Evolutionary conservation across 2,113 vertebrate species (phyloP).

Genomic region (Oryzias celebensis): DNA sequence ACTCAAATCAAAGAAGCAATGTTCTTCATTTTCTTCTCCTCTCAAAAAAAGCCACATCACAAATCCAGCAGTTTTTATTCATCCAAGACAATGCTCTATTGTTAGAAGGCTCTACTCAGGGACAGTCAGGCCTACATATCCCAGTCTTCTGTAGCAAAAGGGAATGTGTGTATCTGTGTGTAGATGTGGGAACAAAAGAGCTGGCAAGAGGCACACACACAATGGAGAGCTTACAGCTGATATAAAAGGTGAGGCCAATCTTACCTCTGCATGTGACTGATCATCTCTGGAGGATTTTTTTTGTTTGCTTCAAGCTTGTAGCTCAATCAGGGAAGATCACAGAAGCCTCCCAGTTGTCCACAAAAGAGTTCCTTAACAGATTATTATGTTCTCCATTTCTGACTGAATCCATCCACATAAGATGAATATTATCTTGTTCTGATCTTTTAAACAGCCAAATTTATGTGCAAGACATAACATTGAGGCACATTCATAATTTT

Average conservation of each 20-base stretch:
- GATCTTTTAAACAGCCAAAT: neutral
- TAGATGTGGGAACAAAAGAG: slow-evolving; percentile 63
- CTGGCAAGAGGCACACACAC: slow-evolving; percentile 19
- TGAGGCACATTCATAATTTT: neutral
- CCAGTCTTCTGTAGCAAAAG: slow-evolving; percentile 52
- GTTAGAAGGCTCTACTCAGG: slow-evolving; percentile 39
- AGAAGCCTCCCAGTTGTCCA: slow-evolving; percentile 17
- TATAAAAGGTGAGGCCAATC: slow-evolving; percentile 38
- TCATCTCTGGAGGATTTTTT: slow-evolving; percentile 27
- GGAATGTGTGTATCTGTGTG: slow-evolving; percentile 17
- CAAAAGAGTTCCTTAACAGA: slow-evolving; percentile 11
- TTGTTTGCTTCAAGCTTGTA: slow-evolving; percentile 39
- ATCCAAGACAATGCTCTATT: slow-evolving; percentile 66
- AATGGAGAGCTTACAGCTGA: slow-evolving; percentile 41
- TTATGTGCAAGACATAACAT: neutral
- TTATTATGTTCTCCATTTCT: neutral
- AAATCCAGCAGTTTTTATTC: slow-evolving; percentile 15
- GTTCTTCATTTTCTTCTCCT: slow-evolving; percentile 37
- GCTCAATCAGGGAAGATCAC: slow-evolving; percentile 21
- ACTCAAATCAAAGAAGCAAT: slow-evolving; percentile 27
- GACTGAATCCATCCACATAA: neutral
- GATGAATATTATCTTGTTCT: neutral
- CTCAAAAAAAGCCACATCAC: neutral
- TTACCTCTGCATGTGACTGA: slow-evolving; percentile 6
- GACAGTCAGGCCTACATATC: slow-evolving; percentile 38